Evolutionary conservation across 2,888 invertebrate species (phyloP).

Genomic region (Tinea trinotella): DNA sequence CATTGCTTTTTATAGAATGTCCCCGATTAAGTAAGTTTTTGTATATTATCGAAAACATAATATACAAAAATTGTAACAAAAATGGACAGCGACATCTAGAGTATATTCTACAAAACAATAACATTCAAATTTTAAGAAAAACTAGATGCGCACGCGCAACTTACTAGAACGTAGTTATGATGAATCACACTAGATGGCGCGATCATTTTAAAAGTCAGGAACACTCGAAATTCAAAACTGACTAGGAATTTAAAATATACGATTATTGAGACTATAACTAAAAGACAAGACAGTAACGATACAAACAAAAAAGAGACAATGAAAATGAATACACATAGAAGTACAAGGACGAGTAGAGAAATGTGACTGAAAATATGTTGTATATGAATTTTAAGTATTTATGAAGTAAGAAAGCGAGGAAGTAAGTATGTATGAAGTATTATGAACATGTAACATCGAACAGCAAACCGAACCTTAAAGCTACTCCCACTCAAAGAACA

Average conservation of each 20-base stretch:
- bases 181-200: neutral
- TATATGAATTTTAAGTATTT: neutral
- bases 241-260: neutral
- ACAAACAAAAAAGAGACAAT: too few species aligned
- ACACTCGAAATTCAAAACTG: neutral
- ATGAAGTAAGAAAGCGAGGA: neutral
- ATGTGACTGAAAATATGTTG: too few species aligned
- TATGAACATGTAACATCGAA: slow-evolving; percentile 38
- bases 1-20: too few species aligned
- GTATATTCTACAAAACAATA: neutral
- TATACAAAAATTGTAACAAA: too few species aligned
- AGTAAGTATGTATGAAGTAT: neutral
- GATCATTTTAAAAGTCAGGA: neutral
- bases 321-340: too few species aligned
- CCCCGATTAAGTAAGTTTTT: too few species aligned
- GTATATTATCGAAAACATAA: too few species aligned
- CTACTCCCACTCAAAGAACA: slow-evolving; percentile 83
- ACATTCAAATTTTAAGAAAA: neutral
- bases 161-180: neutral
- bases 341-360: too few species aligned
- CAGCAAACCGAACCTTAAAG: slow-evolving; percentile 77
- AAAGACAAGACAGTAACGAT: too few species aligned
- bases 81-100: slow-evolving; percentile 8
- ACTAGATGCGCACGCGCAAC: neutral
- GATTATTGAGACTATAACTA: too few species aligned